A percentile compares a stretch with the other conserved stretches of the same genome.
phyloP scores from a whole-genome alignment of 2,113 vertebrate genomes.

The Neomonachus schauinslandi region DNA sequence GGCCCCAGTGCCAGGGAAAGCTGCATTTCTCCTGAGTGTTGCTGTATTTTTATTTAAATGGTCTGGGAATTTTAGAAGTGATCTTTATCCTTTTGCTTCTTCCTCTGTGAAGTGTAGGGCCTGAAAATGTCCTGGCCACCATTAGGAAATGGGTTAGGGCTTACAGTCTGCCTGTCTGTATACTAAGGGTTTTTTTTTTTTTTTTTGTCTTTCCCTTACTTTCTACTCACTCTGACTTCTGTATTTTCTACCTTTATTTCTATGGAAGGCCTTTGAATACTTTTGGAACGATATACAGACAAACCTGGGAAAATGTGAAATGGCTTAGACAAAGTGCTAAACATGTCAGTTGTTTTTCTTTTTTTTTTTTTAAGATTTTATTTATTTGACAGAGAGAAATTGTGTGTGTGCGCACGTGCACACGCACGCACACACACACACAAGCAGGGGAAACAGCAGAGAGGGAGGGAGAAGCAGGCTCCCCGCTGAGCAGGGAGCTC shows the following conservation, averaged over 20 bases:
- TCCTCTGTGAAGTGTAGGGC: background rate
- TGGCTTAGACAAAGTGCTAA: background rate
- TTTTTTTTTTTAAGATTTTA: background rate
- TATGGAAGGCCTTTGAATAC: background rate
- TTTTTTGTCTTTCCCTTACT: background rate
- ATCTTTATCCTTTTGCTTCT: background rate
- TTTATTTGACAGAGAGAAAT: too few species aligned
- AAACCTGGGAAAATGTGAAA: background rate
- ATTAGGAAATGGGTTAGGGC: background rate
- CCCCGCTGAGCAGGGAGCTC: too few species aligned
- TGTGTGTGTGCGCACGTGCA: too few species aligned
- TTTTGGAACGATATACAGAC: background rate
- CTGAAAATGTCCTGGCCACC: background rate
- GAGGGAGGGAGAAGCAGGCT: too few species aligned
- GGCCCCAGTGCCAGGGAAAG: background rate
- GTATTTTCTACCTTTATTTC: background rate
- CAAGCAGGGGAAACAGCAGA: too few species aligned
- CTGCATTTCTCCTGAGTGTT: background rate
- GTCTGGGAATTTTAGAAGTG: background rate
- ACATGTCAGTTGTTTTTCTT: background rate
- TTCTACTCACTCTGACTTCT: background rate
- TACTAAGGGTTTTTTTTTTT: background rate
- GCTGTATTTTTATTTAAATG: background rate
- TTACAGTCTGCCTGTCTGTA: background rate
- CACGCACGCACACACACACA: too few species aligned